Evolutionary conservation across 2,113 vertebrate species (phyloP).

Genomic region (Oryzias woworae): DNA sequence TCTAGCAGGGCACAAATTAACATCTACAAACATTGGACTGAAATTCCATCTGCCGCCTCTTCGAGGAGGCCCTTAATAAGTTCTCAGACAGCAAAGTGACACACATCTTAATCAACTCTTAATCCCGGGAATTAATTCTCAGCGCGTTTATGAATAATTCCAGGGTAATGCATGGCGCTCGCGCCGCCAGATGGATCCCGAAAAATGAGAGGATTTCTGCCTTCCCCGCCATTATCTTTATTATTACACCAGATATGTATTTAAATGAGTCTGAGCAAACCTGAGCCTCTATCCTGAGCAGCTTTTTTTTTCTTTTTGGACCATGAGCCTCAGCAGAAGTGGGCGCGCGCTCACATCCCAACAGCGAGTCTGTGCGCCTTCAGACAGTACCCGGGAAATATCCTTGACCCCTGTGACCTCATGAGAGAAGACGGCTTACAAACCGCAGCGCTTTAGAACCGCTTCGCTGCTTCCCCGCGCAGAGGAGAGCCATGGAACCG

Average conservation of each 20-base stretch:
- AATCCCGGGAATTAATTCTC: conserved; percentile 94
- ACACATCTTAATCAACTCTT: conserved; percentile 98
- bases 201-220: conserved; percentile 65
- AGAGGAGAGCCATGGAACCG: no score
- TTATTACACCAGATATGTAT: conserved; percentile 58
- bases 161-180: conserved; percentile 74
- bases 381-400: not conserved
- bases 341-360: not conserved
- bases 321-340: conserved; percentile 2
- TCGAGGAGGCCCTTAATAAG: conserved; percentile 91
- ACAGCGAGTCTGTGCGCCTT: not conserved
- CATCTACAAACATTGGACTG: conserved; percentile 91
- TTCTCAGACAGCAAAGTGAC: conserved; percentile 96
- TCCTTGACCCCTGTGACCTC: no score
- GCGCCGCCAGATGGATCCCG: conserved; percentile 74
- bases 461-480: no score
- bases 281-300: conserved; percentile 5
- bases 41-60: conserved; percentile 91
- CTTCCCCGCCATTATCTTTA: conserved; percentile 46
- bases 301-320: conserved; percentile 7
- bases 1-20: conserved; percentile 88
- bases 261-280: conserved; percentile 66
- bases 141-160: conserved; percentile 93
- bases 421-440: no score
- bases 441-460: no score